Evolutionary conservation across 1,140 invertebrate genomes (phyloP), one percentile per base, ranked within the genome.

Genomic region (Brachionus manjavacas): DNA sequence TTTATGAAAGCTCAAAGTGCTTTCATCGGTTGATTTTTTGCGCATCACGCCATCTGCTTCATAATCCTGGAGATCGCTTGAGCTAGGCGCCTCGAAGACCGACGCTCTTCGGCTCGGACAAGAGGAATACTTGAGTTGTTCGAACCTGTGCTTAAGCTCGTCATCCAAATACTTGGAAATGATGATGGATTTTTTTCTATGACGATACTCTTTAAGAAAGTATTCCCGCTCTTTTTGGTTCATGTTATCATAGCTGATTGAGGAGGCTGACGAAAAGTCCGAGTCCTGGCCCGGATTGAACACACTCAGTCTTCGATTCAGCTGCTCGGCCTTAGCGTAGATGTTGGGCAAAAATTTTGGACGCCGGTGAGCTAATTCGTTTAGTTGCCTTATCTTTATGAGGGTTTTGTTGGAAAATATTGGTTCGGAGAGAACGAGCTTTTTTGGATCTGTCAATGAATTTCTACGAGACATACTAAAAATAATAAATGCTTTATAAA

Each of bases 161-260:
- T 55, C 46, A 39, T 80, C 76, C 20, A 80, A 49, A 80, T 80
- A 64, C 28, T 23, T 55, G 14, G 76, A 80, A n/a, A 80, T 41
- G 8, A 80, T 80, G 8, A 80, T 55, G 8, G 76, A 80, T 8
- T 49, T 43, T 39, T 64, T 80, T 16, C 76, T 12, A 4, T 43
- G 28, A 35, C 55, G 49, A 41, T 80, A 80, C 6, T 28, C 76
- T 25, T 80, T 80, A 1, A 80, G n/a, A 28, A 31, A 80, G 39
- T 60, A 16, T 16, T 80, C 43, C 2, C 43, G 41, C 11, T 80
- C 76, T 72, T 72, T 72, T 39, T 72, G 39, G 31, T 41, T 72
- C 68, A 72, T 72, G 16, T 72, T 72, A 9, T 72, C 68, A 20
- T 41, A 68, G 25, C 31, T 35, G 31, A 72, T 41, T 11, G 31